phyloP scores from a whole-genome alignment of 1,140 invertebrate genomes.

The Drosophila novamexicana region DNA sequence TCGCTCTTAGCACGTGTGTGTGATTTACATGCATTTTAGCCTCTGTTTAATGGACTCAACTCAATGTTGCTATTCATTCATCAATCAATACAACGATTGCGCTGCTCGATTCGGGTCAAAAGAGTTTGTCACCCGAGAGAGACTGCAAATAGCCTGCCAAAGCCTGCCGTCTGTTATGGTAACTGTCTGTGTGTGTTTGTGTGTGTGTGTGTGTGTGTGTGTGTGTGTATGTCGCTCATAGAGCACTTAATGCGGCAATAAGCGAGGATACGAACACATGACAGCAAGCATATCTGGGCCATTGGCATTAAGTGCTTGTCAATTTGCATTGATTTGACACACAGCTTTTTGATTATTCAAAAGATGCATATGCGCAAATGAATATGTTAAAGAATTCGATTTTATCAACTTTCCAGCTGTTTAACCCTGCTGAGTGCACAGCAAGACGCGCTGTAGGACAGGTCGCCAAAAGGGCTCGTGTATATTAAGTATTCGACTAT shows the following conservation, averaged over 20 bases:
- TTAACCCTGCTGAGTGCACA: not conserved
- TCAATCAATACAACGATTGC: constrained; percentile 70
- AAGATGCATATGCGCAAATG: constrained; percentile 10
- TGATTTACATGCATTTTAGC: not conserved
- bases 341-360: constrained; percentile 26
- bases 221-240: constrained; percentile 13
- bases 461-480: too few relatives aligned
- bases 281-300: constrained; percentile 52
- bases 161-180: constrained; percentile 19
- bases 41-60: constrained; percentile 34
- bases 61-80: constrained; percentile 58
- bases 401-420: too few relatives aligned
- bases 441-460: not conserved
- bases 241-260: constrained; percentile 66
- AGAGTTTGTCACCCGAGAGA: constrained; percentile 52
- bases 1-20: not conserved
- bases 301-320: constrained; percentile 63
- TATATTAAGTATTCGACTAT: too few relatives aligned
- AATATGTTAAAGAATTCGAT: not conserved
- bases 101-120: constrained; percentile 55
- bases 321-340: constrained; percentile 51
- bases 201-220: not conserved
- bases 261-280: constrained; percentile 12
- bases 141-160: constrained; percentile 31
- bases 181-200: not conserved